Percentiles rank a stretch among this genome's conserved stretches.
Conservation (phyloP, 1,140 invertebrate species). For the Acromyrmex echinatior region DNA sequence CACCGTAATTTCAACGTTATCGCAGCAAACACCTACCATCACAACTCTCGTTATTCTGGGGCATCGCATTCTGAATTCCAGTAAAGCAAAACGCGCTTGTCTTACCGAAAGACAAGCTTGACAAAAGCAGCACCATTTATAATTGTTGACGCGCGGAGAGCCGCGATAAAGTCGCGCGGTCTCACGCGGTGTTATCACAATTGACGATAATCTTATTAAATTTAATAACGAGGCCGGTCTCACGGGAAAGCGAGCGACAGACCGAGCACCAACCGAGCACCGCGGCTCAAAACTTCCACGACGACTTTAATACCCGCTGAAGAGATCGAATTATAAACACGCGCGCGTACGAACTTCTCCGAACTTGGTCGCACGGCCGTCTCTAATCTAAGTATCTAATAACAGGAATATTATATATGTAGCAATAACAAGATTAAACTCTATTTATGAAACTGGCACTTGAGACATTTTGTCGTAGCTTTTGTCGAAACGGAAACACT, state of each 20-base stretch:
- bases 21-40: slow-evolving; percentile 66
- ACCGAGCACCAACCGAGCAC: slow-evolving; percentile 27
- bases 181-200: slow-evolving; percentile 58
- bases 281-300: slow-evolving; percentile 35
- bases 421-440: slow-evolving; percentile 40
- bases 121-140: slow-evolving; percentile 68
- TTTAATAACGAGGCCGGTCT: slow-evolving; percentile 40
- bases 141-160: slow-evolving; percentile 38
- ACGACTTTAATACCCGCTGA: not conserved
- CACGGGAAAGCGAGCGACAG: not conserved
- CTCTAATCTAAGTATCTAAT: slow-evolving; percentile 31
- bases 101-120: slow-evolving; percentile 45
- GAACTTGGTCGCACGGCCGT: slow-evolving; percentile 15
- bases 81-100: slow-evolving; percentile 53
- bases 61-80: slow-evolving; percentile 46
- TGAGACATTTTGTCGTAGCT: slow-evolving; percentile 55
- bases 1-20: slow-evolving; percentile 63
- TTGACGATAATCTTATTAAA: slow-evolving; percentile 39
- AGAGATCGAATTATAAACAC: slow-evolving; percentile 13
- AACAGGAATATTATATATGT: slow-evolving; percentile 43
- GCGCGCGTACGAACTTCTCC: not conserved
- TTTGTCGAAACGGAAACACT: slow-evolving; percentile 64
- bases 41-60: slow-evolving; percentile 55
- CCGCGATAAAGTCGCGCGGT: slow-evolving; percentile 7
- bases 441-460: slow-evolving; percentile 73